These are phyloP conservation scores for Damaliscus lunatus DNA, from an alignment of 2,113 vertebrate species.

Conservation along the genomic window DNA sequence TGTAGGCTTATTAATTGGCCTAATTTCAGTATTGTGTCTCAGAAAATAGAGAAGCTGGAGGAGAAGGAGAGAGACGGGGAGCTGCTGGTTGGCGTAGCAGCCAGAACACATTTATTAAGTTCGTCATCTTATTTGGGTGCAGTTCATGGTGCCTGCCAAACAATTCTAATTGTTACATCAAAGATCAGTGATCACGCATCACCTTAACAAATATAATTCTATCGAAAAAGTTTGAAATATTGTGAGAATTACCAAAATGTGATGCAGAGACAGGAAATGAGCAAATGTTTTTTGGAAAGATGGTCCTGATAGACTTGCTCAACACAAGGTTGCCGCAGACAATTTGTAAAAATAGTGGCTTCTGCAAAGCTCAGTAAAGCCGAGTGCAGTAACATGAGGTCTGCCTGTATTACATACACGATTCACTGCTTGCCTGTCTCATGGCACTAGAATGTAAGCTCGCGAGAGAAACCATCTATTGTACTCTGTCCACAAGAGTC, in stretches of 20 bases:
- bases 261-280: not conserved
- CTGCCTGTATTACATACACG: not conserved
- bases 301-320: not conserved
- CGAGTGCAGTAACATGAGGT: not conserved
- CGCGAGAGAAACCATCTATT: not conserved
- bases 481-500: not conserved
- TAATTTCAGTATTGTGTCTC: not conserved
- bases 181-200: not conserved
- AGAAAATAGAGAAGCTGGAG: not conserved
- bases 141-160: not conserved
- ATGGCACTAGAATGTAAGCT: not conserved
- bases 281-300: not conserved
- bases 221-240: not conserved
- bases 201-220: not conserved
- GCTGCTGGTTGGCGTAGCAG: not conserved
- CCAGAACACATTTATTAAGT: not conserved
- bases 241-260: not conserved
- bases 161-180: not conserved
- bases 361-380: not conserved
- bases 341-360: not conserved
- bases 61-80: not conserved
- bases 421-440: not conserved
- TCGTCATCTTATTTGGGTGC: not conserved
- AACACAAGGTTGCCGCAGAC: not conserved
- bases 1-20: not conserved